A percentile compares a stretch with the other conserved stretches of the same genome.
Conservation (phyloP, 2,113 vertebrate species). For the Megaptera novaeangliae region DNA sequence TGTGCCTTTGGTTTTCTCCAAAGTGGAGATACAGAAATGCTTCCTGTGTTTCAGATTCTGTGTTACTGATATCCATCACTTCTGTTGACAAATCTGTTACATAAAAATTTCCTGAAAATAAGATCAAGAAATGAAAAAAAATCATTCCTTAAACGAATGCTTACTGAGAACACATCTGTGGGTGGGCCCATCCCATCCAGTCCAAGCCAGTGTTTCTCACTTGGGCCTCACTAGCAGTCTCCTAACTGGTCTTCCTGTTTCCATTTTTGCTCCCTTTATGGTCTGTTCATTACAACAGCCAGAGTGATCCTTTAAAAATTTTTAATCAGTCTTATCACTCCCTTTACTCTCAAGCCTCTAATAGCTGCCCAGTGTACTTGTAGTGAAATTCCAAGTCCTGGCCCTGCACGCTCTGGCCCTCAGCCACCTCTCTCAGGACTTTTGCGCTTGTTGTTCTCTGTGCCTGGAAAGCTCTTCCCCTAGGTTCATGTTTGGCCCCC, state of each 20-base stretch:
- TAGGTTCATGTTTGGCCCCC: no score
- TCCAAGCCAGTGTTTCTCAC: not conserved
- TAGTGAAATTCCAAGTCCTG: not conserved
- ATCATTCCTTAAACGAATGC: not conserved
- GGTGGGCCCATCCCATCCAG: fast-evolving
- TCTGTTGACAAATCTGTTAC: not conserved
- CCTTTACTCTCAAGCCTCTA: not conserved
- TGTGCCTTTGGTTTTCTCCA: not conserved
- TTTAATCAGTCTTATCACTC: not conserved
- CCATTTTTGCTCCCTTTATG: not conserved
- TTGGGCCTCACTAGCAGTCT: not conserved
- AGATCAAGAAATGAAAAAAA: conserved; percentile 2
- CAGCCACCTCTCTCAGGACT: not conserved
- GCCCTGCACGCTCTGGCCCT: not conserved
- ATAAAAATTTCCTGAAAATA: conserved; percentile 2
- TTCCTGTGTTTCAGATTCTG: not conserved
- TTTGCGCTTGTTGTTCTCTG: not conserved
- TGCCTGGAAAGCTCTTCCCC: not conserved
- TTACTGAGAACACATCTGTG: not conserved
- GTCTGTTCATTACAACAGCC: not conserved
- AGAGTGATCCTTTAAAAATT: not conserved
- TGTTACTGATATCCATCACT: not conserved
- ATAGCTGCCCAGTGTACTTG: not conserved
- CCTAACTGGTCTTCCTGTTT: not conserved
- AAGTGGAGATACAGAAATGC: not conserved